Conservation (phyloP, 2,888 invertebrate genomes). For the Rhagium mordax region DNA sequence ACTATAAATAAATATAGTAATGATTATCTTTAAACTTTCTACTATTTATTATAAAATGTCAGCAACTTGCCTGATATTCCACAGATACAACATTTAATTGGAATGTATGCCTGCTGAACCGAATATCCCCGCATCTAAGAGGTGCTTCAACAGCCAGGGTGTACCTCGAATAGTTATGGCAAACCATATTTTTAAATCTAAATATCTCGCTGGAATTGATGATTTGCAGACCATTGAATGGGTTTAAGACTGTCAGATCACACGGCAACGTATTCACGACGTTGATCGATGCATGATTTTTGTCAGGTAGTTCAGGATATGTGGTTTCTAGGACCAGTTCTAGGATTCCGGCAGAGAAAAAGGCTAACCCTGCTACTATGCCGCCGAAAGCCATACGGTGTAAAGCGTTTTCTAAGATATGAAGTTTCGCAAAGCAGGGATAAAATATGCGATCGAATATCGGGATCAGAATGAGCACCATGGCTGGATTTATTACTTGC, state of each 20-base stretch:
- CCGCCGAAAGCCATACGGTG: constrained; percentile 86
- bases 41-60: no score
- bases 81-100: constrained; percentile 56
- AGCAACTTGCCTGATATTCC: constrained; percentile 65
- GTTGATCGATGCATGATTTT: constrained; percentile 72
- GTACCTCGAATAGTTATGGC: constrained; percentile 62
- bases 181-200: constrained; percentile 64
- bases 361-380: constrained; percentile 71
- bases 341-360: constrained; percentile 71
- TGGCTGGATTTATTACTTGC: constrained; percentile 83
- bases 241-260: constrained; percentile 67
- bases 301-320: constrained; percentile 67
- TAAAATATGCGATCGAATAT: constrained; percentile 74
- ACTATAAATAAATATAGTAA: no score
- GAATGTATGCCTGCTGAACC: constrained; percentile 58
- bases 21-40: no score
- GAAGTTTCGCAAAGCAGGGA: constrained; percentile 71
- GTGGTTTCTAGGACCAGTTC: constrained; percentile 73
- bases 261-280: constrained; percentile 79
- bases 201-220: constrained; percentile 62
- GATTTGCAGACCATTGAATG: constrained; percentile 59
- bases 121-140: constrained; percentile 62
- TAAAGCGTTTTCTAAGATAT: constrained; percentile 74
- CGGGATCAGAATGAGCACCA: constrained; percentile 82
- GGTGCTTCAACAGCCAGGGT: constrained; percentile 64